Evolutionary conservation across 30 jellyfish, hydroid and myxozoan genomes (phyloP).

Genomic region (Pseudorhiza aurosa): DNA sequence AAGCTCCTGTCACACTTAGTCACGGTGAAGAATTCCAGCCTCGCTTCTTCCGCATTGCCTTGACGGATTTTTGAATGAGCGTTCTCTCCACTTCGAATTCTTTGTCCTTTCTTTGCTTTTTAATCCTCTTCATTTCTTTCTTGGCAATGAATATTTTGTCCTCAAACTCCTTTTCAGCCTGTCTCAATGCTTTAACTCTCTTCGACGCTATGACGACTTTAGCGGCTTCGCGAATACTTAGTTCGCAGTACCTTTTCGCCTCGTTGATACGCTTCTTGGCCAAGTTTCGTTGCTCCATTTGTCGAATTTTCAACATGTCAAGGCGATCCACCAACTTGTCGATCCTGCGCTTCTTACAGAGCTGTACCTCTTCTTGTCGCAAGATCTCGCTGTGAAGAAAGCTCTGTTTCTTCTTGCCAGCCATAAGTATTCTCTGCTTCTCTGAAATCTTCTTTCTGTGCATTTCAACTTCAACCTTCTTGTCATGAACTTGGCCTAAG

Average conservation of each 20-base stretch:
- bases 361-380: conserved; percentile 46
- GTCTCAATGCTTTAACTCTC: conserved; percentile 19
- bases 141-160: conserved; percentile 18
- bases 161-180: conserved; percentile 38
- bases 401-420: conserved; percentile 38
- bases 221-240: conserved; percentile 60
- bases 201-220: conserved; percentile 39
- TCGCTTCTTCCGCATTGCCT: conserved; percentile 63
- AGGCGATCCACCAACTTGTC: conserved; percentile 20
- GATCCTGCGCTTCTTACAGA: conserved; percentile 12
- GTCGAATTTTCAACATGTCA: conserved; percentile 58
- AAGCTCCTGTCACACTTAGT: no score
- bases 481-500: conserved; percentile 37
- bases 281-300: conserved; percentile 60
- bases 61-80: conserved; percentile 48
- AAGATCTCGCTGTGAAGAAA: conserved; percentile 24
- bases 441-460: conserved; percentile 29
- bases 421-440: conserved; percentile 45
- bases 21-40: conserved; percentile 35
- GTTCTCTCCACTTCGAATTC: conserved; percentile 64
- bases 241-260: conserved; percentile 51
- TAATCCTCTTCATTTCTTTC: conserved; percentile 15
- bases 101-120: conserved; percentile 14
- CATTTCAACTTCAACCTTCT: background rate
- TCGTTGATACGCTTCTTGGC: conserved; percentile 39